phyloP scores from a whole-genome alignment of 2,113 vertebrate species.

The Thalassarche chlororhynchos region DNA sequence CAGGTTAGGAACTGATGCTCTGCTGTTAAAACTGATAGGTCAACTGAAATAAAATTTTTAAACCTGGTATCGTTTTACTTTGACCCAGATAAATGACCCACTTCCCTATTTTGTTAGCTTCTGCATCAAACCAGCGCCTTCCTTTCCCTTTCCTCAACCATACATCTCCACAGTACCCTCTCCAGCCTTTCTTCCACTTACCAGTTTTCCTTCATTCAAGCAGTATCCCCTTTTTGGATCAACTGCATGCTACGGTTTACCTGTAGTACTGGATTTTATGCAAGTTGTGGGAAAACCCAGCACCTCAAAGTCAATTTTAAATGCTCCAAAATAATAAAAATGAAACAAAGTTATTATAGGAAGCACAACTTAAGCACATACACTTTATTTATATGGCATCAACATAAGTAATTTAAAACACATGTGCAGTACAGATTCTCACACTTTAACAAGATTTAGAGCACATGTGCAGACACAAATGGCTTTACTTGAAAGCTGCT shows the following conservation, averaged over 20 bases:
- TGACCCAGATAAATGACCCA: background rate
- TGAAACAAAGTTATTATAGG: background rate
- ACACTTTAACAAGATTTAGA: background rate
- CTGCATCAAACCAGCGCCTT: background rate
- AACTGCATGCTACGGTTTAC: background rate
- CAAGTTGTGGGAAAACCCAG: background rate
- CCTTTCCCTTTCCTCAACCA: background rate
- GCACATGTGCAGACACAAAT: background rate
- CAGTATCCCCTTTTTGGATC: background rate
- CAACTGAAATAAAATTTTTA: background rate
- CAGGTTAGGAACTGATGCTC: background rate
- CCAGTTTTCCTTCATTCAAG: background rate
- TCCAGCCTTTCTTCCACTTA: background rate
- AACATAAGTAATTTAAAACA: background rate
- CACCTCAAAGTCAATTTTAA: background rate
- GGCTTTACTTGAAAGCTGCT: background rate
- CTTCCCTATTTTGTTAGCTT: background rate
- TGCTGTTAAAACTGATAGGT: background rate
- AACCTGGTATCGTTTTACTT: background rate
- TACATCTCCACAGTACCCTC: accelerated
- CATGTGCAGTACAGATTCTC: background rate
- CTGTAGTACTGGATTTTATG: background rate
- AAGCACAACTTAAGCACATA: background rate
- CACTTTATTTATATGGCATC: background rate
- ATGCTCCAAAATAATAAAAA: background rate